These are phyloP conservation scores for Mongoloraphidia duomilia DNA, from an alignment of 2,888 invertebrate species.

Conservation along the genomic window DNA sequence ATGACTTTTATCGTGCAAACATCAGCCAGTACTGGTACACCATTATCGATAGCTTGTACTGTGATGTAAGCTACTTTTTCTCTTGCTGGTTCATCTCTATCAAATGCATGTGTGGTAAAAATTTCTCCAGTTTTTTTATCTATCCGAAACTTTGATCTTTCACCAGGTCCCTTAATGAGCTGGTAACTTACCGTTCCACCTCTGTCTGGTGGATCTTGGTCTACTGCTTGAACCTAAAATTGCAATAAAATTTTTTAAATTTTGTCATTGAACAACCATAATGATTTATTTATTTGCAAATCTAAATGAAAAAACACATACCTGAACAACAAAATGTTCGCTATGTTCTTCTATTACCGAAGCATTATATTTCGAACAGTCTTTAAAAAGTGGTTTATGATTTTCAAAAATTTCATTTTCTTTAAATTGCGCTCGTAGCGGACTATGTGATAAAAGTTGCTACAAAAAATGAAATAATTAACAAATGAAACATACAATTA, in stretches of 20 bases:
- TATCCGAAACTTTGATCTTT: conserved; percentile 65
- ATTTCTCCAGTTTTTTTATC: conserved; percentile 63
- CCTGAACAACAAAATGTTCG: conserved; percentile 61
- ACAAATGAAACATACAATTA: too few species aligned
- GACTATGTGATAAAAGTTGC: too few species aligned
- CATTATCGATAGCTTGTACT: conserved; percentile 86
- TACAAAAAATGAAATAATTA: too few species aligned
- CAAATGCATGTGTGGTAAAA: conserved; percentile 61
- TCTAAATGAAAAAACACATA: conserved; percentile 26
- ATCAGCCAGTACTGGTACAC: conserved; percentile 76
- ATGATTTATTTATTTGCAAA: not conserved
- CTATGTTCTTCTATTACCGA: conserved; percentile 65
- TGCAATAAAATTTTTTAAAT: conserved; percentile 1
- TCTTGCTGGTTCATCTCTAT: conserved; percentile 77
- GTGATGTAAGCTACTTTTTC: conserved; percentile 75
- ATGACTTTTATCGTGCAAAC: conserved; percentile 87
- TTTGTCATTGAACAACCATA: not conserved
- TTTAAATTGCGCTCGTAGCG: too few species aligned
- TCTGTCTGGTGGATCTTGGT: conserved; percentile 56
- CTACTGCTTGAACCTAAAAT: conserved; percentile 51
- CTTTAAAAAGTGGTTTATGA: conserved; percentile 75
- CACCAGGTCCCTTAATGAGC: conserved; percentile 60
- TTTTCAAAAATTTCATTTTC: conserved; percentile 35
- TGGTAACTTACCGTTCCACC: conserved; percentile 74
- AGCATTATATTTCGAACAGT: conserved; percentile 71